Percentiles rank a stretch among this genome's conserved stretches.
Conservation (phyloP, 2,888 invertebrate genomes). For the Therioaphis trifolii region DNA sequence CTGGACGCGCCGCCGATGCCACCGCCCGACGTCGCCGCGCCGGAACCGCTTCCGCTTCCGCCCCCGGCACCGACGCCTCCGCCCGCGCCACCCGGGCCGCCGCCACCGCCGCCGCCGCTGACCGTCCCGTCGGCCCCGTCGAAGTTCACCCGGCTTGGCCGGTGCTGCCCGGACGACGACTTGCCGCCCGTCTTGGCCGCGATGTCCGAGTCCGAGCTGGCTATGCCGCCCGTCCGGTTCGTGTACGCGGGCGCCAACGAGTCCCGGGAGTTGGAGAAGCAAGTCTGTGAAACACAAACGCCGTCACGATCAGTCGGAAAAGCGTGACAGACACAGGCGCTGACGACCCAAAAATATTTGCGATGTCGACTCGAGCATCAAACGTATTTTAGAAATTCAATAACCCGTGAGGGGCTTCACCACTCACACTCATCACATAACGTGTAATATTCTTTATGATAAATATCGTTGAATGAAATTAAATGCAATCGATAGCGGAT, state of each 20-base stretch:
- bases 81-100: slow-evolving; percentile 71
- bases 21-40: not conserved
- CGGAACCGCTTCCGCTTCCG: slow-evolving; percentile 75
- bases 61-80: slow-evolving; percentile 78
- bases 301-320: too few species aligned
- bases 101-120: not conserved
- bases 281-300: slow-evolving; percentile 71
- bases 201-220: slow-evolving; percentile 73
- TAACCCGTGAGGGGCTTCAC: too few species aligned
- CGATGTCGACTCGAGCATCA: too few species aligned
- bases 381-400: too few species aligned
- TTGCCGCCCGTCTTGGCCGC: slow-evolving; percentile 82
- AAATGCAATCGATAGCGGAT: too few species aligned
- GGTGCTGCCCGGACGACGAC: slow-evolving; percentile 66
- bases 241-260: slow-evolving; percentile 79
- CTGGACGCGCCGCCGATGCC: not conserved
- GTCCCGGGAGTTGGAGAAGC: slow-evolving; percentile 79
- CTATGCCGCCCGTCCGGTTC: slow-evolving; percentile 74
- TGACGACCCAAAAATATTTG: too few species aligned
- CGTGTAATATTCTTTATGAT: too few species aligned
- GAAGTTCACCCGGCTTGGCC: slow-evolving; percentile 67
- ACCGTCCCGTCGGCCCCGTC: slow-evolving; percentile 76
- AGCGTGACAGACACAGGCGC: too few species aligned
- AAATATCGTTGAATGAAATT: too few species aligned
- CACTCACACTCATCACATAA: too few species aligned